Evolutionary conservation across 2,888 invertebrate genomes (phyloP).

Genomic region (Galerucella pusilla): DNA sequence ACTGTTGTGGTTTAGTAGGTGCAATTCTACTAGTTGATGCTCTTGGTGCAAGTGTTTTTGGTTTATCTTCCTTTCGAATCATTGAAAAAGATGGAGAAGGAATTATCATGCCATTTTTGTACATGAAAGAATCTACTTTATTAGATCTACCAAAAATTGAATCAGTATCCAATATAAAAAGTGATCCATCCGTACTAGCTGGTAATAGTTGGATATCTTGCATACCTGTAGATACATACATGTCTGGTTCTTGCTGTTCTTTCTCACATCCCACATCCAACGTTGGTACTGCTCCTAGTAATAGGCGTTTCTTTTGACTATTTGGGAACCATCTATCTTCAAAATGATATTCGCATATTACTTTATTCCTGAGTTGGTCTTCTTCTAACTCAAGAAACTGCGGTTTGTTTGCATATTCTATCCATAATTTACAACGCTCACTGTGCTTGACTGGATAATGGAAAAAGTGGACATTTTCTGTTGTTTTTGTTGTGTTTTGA

Average conservation of each 20-base stretch:
- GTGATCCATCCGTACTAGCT: constrained; percentile 59
- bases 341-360: constrained; percentile 72
- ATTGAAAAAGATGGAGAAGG: constrained; percentile 44
- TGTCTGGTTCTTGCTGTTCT: constrained; percentile 36
- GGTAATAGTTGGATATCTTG: constrained; percentile 57
- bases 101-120: constrained; percentile 58
- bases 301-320: constrained; percentile 69
- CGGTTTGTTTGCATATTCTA: constrained; percentile 68
- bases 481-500: constrained; percentile 66
- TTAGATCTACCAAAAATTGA: constrained; percentile 53
- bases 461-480: constrained; percentile 68
- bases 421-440: constrained; percentile 70
- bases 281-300: constrained; percentile 69
- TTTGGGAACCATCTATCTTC: constrained; percentile 67
- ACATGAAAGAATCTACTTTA: constrained; percentile 58
- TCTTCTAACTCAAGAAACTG: constrained; percentile 69
- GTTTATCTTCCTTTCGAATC: constrained; percentile 26
- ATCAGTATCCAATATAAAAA: constrained; percentile 60
- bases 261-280: constrained; percentile 58
- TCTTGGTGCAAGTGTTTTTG: constrained; percentile 28
- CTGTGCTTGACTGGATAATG: constrained; percentile 73
- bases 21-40: constrained; percentile 38
- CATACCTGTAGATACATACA: constrained; percentile 36
- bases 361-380: constrained; percentile 71
- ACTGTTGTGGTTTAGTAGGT: constrained; percentile 17